phyloP scores from a whole-genome alignment of 2,113 vertebrate species.

The Xenopus tropicalis region DNA sequence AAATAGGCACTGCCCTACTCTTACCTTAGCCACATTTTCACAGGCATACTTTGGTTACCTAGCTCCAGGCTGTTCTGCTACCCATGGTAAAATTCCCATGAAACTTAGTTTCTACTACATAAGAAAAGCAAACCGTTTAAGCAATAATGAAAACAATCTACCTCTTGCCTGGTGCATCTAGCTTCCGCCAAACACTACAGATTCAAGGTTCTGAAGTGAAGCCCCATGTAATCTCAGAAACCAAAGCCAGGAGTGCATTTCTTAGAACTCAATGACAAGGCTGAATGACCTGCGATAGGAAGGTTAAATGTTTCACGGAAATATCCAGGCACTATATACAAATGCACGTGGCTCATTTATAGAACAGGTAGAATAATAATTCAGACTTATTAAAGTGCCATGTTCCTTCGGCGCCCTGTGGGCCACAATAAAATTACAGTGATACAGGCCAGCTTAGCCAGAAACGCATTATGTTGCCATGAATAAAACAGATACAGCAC shows the following conservation, averaged over 20 bases:
- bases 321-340: neutral
- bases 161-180: neutral
- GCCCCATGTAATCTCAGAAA: too few relatives aligned
- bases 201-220: neutral
- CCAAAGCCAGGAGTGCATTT: too few relatives aligned
- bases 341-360: neutral
- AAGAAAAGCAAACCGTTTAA: neutral
- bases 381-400: neutral
- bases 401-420: neutral
- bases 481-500: too few relatives aligned
- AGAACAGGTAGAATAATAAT: neutral
- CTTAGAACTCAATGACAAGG: neutral
- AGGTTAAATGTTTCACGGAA: neutral
- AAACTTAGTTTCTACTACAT: neutral
- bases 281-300: neutral
- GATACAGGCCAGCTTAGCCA: neutral
- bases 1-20: neutral
- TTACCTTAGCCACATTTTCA: constrained; percentile 58
- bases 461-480: neutral
- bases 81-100: constrained; percentile 23
- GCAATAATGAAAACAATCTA: neutral
- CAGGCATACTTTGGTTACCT: constrained; percentile 84
- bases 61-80: constrained; percentile 63
- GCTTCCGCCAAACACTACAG: neutral
- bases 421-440: neutral